phyloP scores from a whole-genome alignment of 2,797 vertebrate genomes.

The Helarctos malayanus region DNA sequence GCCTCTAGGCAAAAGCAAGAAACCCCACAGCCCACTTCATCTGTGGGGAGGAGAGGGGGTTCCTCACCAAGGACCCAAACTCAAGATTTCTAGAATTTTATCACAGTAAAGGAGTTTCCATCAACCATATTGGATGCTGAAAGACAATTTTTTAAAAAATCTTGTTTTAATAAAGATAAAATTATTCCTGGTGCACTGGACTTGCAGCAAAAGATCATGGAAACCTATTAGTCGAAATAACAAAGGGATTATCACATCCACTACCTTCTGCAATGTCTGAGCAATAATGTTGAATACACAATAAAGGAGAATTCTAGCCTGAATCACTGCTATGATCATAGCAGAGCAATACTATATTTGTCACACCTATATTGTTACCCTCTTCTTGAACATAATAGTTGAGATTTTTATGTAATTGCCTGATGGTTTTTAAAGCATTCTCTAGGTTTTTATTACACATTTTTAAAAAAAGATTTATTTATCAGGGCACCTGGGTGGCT shows the following conservation, averaged over 20 bases:
- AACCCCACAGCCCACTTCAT: neutral
- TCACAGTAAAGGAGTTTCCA: neutral
- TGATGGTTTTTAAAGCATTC: neutral
- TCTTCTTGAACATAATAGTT: neutral
- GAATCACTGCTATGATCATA: neutral
- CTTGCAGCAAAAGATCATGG: conserved; percentile 8
- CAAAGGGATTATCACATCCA: neutral
- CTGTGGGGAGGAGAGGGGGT: neutral
- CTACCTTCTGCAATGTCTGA: neutral
- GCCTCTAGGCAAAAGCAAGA: neutral
- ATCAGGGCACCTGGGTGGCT: neutral
- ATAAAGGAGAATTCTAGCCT: neutral
- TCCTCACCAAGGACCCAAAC: neutral
- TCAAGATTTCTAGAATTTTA: neutral
- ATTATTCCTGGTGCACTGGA: neutral
- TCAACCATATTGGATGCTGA: neutral
- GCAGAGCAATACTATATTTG: neutral
- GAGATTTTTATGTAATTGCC: neutral
- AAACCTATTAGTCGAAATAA: neutral
- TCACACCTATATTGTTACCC: neutral
- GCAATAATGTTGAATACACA: neutral
- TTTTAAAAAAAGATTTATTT: neutral
- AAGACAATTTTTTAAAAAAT: neutral
- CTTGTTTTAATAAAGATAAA: neutral
- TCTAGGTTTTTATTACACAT: neutral